phyloP scores from a whole-genome alignment of 2,113 vertebrate species.

The Anhinga rufa region DNA sequence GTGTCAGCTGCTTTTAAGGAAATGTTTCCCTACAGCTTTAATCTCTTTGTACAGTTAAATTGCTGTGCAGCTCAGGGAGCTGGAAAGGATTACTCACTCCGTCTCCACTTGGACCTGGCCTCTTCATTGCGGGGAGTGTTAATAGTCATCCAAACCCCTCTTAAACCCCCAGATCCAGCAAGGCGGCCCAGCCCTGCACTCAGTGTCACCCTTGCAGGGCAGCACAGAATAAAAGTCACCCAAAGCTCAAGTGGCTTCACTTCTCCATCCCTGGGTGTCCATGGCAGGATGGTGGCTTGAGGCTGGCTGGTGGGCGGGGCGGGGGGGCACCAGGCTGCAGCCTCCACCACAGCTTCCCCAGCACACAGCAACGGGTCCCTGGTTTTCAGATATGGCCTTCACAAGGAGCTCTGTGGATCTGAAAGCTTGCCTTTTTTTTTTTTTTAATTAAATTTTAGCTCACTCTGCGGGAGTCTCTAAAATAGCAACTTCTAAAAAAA shows the following conservation, averaged over 20 bases:
- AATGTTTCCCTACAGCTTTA: constrained; percentile 33
- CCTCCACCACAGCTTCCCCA: not conserved
- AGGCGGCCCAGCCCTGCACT: not conserved
- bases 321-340: not conserved
- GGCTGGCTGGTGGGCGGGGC: not conserved
- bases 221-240: not conserved
- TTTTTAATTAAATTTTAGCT: not conserved
- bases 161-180: not conserved
- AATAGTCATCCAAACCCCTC: not conserved
- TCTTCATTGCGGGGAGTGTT: not conserved
- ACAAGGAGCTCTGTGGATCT: not conserved
- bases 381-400: not conserved
- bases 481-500: not conserved
- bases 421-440: not conserved
- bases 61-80: not conserved
- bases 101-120: not conserved
- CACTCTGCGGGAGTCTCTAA: not conserved
- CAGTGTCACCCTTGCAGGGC: not conserved
- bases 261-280: not conserved
- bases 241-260: not conserved
- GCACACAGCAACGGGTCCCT: not conserved
- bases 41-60: not conserved
- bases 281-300: not conserved
- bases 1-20: constrained; percentile 68
- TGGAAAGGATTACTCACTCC: constrained; percentile 42